Percentiles rank a stretch among this genome's conserved stretches.
These are phyloP conservation scores for Haplochromis burtoni DNA, from an alignment of 2,113 vertebrate species.

Conservation along the genomic window DNA sequence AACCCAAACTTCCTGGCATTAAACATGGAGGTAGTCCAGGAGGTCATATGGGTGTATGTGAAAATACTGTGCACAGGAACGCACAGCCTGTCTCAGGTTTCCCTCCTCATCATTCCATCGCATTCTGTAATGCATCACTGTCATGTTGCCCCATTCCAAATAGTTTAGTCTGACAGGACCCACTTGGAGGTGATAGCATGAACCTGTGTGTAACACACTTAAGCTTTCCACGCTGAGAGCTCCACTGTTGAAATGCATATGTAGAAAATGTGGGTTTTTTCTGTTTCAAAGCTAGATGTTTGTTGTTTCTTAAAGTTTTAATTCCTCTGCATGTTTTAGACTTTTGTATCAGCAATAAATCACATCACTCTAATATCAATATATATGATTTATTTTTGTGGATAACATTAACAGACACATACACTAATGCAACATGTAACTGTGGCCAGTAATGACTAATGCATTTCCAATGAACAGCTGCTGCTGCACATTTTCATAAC, in stretches of 20 bases:
- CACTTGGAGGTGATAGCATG: constrained; percentile 9
- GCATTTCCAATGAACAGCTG: not conserved
- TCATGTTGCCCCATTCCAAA: constrained; percentile 20
- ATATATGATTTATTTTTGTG: not conserved
- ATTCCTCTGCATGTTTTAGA: not conserved
- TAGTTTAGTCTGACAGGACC: constrained; percentile 36
- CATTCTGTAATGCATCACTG: constrained; percentile 52
- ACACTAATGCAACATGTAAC: not conserved
- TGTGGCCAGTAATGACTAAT: not conserved
- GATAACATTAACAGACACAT: not conserved
- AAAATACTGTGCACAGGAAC: not conserved
- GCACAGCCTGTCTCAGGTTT: constrained; percentile 21
- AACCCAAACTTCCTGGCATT: not conserved
- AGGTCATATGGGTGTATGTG: not conserved
- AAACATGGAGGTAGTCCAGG: not conserved
- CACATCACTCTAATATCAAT: not conserved
- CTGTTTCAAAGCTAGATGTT: not conserved
- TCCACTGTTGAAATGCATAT: not conserved
- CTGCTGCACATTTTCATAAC: not conserved
- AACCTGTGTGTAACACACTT: not conserved
- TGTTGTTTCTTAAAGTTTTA: not conserved
- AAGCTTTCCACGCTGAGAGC: not conserved
- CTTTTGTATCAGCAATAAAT: not conserved
- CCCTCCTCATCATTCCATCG: constrained; percentile 38
- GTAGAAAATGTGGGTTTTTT: not conserved